Conservation (phyloP, 2,888 invertebrate species). For the Xestia xanthographa region DNA sequence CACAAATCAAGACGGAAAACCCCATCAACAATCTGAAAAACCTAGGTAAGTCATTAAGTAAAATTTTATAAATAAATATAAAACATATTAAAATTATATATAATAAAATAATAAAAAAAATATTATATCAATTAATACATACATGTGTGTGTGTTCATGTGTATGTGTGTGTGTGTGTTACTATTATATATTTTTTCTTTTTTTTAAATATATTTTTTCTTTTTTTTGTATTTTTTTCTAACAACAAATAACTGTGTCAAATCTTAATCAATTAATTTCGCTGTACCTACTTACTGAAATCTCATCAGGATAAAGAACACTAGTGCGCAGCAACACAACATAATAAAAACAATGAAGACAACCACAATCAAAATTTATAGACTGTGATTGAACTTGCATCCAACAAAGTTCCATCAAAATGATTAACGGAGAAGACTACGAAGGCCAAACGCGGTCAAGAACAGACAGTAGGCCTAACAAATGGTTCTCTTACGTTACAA, state of each 20-base stretch:
- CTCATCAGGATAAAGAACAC: not conserved
- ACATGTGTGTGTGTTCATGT: no score
- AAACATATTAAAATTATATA: no score
- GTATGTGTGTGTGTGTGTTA: no score
- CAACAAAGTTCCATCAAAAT: conserved; percentile 66
- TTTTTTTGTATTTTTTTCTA: no score
- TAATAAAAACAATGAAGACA: not conserved
- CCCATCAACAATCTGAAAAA: no score
- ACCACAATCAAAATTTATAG: conserved; percentile 21
- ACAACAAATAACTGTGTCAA: not conserved
- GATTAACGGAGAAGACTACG: conserved; percentile 62
- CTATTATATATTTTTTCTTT: no score
- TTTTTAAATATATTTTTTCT: no score
- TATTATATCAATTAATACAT: no score
- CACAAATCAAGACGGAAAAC: not conserved
- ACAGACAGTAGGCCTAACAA: conserved; percentile 62
- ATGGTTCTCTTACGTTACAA: conserved; percentile 56
- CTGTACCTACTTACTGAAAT: not conserved
- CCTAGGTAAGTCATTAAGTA: no score
- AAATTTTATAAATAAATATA: no score
- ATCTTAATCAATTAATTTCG: not conserved
- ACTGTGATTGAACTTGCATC: conserved; percentile 41
- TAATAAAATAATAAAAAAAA: no score
- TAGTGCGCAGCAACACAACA: not conserved
- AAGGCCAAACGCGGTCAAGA: conserved; percentile 61